phyloP scores from a whole-genome alignment of 2,113 vertebrate species.

The Apus apus region DNA sequence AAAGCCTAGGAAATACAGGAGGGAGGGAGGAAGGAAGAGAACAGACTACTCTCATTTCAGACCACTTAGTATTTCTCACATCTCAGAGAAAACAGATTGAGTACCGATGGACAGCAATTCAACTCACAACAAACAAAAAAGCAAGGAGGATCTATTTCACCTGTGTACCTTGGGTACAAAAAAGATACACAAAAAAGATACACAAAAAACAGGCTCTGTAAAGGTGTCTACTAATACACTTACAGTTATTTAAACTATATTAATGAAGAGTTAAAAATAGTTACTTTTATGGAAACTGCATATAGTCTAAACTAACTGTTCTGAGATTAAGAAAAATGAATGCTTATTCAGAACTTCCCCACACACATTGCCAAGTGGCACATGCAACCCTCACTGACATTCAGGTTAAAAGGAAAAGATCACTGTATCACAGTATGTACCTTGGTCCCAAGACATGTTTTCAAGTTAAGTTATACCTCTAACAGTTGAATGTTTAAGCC shows the following conservation, averaged over 20 bases:
- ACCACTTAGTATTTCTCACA: neutral
- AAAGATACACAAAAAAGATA: neutral
- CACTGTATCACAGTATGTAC: neutral
- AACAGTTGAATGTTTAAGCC: neutral
- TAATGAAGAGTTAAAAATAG: neutral
- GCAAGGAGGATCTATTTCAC: neutral
- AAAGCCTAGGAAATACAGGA: neutral
- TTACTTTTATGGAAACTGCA: neutral
- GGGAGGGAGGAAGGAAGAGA: neutral
- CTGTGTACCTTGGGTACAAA: neutral
- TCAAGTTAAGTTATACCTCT: neutral
- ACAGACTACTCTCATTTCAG: neutral
- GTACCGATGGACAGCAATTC: neutral
- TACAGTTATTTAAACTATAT: neutral
- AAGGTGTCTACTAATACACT: neutral
- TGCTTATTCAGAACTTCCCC: neutral
- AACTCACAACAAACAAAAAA: neutral
- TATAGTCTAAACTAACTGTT: neutral
- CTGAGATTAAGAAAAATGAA: neutral
- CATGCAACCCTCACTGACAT: neutral
- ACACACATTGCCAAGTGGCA: accelerated
- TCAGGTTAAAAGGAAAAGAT: neutral
- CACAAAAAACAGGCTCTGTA: neutral
- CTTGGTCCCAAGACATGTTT: neutral
- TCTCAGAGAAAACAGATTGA: neutral